These are phyloP conservation scores for Lasioglossum marginatum DNA, from an alignment of 2,888 invertebrate species.

Conservation along the genomic window DNA sequence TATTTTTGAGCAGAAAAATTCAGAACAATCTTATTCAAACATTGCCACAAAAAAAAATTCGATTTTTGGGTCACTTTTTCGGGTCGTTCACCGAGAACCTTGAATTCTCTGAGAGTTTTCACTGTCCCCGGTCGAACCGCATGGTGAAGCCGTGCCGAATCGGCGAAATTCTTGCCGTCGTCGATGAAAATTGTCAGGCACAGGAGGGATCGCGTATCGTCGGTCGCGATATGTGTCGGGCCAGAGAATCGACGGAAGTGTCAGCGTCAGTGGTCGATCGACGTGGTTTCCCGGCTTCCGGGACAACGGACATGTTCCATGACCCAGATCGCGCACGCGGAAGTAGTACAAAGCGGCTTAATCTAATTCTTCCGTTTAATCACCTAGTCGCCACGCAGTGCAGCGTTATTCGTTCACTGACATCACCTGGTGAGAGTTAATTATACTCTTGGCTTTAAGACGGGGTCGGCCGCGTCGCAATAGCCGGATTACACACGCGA, in stretches of 20 bases:
- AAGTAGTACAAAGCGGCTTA: background rate
- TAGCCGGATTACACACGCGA: background rate
- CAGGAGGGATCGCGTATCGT: slow-evolving; percentile 30
- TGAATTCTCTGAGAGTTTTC: background rate
- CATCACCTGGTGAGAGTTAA: slow-evolving; percentile 30
- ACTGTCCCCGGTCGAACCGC: background rate
- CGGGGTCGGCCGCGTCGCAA: background rate
- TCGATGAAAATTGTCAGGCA: slow-evolving; percentile 50
- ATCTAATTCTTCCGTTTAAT: slow-evolving; percentile 10
- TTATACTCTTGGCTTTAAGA: slow-evolving; percentile 33
- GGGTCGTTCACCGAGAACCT: background rate
- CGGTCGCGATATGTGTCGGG: slow-evolving; percentile 29
- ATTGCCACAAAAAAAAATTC: no score
- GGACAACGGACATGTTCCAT: slow-evolving; percentile 5
- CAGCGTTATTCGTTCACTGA: background rate
- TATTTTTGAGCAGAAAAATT: background rate
- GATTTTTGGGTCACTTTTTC: no score
- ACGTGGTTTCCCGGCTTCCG: slow-evolving; percentile 23
- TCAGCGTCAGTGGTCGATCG: slow-evolving; percentile 41
- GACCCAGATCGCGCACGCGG: slow-evolving; percentile 32
- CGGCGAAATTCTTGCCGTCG: background rate
- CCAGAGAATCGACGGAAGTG: slow-evolving; percentile 58
- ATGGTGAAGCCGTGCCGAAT: no score
- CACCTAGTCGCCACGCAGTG: background rate
- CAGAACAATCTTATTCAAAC: background rate